Conservation (phyloP, 2,888 invertebrate genomes). For the Temnothorax ravouxi region DNA sequence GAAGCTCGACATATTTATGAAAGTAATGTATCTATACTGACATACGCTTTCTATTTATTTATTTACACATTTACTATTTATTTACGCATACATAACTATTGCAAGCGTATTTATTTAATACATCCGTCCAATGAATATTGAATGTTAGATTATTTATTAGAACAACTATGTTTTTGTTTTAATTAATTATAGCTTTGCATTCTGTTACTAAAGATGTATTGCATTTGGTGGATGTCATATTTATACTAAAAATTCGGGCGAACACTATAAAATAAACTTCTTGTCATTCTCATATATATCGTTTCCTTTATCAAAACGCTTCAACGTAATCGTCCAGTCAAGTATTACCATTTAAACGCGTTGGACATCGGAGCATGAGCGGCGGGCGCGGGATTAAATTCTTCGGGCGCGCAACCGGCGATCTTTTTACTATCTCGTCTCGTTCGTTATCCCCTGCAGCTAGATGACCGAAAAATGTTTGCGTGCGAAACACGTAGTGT, state of each 20-base stretch:
- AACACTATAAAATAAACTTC: neutral
- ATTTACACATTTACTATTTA: neutral
- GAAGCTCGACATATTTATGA: conserved; percentile 19
- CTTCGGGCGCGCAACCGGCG: conserved; percentile 15
- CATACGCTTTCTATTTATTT: neutral
- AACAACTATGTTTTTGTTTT: neutral
- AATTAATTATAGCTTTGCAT: neutral
- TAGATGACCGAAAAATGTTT: conserved; percentile 48
- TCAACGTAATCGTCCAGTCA: neutral
- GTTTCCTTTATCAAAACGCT: neutral
- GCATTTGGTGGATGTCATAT: neutral
- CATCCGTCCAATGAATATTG: neutral
- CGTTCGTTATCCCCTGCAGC: conserved; percentile 32
- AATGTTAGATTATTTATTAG: neutral
- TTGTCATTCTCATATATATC: neutral
- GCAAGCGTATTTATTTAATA: neutral
- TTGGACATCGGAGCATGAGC: neutral
- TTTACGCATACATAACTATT: neutral
- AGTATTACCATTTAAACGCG: conserved; percentile 25
- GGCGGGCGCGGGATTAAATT: conserved; percentile 31
- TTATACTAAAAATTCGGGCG: neutral
- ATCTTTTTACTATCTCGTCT: conserved; percentile 37
- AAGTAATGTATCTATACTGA: conserved; percentile 20
- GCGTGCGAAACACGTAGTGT: conserved; percentile 47
- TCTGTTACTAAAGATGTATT: neutral